A percentile compares a stretch with the other conserved stretches of the same genome.
Conservation (phyloP, 1,140 invertebrate genomes). For the Trachelipus rathkii region DNA sequence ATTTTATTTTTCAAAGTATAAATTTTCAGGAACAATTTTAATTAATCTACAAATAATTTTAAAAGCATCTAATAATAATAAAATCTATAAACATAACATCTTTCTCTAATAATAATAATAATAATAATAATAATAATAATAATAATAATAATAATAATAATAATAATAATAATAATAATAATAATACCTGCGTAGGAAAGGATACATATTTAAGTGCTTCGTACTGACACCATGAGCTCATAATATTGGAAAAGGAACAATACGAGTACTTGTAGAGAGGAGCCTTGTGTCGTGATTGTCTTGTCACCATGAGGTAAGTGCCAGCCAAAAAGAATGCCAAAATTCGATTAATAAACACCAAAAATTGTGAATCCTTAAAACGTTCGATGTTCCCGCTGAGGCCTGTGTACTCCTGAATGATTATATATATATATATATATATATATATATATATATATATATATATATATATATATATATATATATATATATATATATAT, state of each 20-base stretch:
- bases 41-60: neutral
- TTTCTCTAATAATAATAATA: too few relatives aligned
- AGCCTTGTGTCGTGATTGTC: constrained; percentile 68
- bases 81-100: too few relatives aligned
- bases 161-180: constrained; percentile 8
- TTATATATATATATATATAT: neutral
- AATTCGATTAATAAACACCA: constrained; percentile 57
- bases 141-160: constrained; percentile 15
- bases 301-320: constrained; percentile 27
- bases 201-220: constrained; percentile 97
- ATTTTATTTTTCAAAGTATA: neutral
- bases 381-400: constrained; percentile 41
- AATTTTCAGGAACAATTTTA: neutral
- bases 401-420: constrained; percentile 33
- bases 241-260: constrained; percentile 94
- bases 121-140: constrained; percentile 13
- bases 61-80: neutral
- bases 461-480: neutral
- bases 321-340: constrained; percentile 40
- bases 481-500: neutral
- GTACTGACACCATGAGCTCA: constrained; percentile 99
- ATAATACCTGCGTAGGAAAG: constrained; percentile 85
- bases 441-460: constrained; percentile 8
- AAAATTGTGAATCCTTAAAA: constrained; percentile 58
- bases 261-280: constrained; percentile 95